phyloP scores from a whole-genome alignment of 2,113 vertebrate genomes.

The Chinchilla lanigera region DNA sequence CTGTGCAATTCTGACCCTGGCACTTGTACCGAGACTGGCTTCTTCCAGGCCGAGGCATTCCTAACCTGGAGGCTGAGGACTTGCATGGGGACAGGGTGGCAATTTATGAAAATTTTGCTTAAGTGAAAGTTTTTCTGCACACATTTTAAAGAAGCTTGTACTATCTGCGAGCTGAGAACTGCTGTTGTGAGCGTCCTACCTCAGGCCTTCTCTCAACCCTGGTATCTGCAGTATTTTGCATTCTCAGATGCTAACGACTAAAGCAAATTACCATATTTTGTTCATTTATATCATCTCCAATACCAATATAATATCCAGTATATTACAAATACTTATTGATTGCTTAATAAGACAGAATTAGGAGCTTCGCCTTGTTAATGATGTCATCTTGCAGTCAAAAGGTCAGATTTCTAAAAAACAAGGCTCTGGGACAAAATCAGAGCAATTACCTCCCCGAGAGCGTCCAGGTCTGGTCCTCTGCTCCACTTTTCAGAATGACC shows the following conservation, averaged over 20 bases:
- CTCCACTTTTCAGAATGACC: not conserved
- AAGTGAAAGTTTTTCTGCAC: not conserved
- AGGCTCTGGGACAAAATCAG: not conserved
- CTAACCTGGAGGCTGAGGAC: not conserved
- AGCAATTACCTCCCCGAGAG: conserved; percentile 39
- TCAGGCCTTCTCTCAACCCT: not conserved
- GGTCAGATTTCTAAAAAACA: not conserved
- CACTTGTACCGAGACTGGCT: not conserved
- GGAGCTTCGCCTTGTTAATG: conserved; percentile 20
- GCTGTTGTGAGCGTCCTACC: not conserved
- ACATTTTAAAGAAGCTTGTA: not conserved
- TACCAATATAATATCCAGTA: not conserved
- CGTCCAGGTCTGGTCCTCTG: not conserved
- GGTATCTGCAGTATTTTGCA: not conserved
- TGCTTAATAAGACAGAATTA: not conserved
- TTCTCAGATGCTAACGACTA: not conserved
- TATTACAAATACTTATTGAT: not conserved
- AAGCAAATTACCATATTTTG: not conserved
- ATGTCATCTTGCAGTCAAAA: not conserved
- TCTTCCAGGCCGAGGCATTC: not conserved
- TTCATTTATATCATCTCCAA: not conserved
- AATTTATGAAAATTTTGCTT: conserved; percentile 19
- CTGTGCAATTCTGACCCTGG: not conserved
- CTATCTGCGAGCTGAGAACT: not conserved
- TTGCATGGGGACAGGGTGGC: not conserved